These are phyloP conservation scores for Orcinus orca DNA, from an alignment of 2,113 vertebrate genomes.

Conservation along the genomic window DNA sequence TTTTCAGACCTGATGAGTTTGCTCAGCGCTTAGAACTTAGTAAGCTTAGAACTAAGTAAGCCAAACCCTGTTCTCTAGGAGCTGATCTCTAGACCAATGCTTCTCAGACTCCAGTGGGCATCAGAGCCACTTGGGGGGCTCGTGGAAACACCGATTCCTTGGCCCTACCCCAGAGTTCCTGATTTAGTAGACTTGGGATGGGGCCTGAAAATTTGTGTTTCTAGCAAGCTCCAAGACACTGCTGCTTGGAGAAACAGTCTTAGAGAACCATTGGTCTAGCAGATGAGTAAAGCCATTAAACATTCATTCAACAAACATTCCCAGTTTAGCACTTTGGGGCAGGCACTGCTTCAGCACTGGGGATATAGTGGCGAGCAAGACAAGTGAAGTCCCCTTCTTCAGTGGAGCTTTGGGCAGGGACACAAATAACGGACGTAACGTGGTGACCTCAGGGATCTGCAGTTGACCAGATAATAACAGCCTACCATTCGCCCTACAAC, in stretches of 20 bases:
- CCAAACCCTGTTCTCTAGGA: background rate
- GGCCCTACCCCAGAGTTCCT: background rate
- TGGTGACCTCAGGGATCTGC: background rate
- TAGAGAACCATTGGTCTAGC: background rate
- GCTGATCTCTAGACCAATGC: background rate
- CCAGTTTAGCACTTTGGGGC: background rate
- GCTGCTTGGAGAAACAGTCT: background rate
- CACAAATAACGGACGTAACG: background rate
- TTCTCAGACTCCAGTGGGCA: background rate
- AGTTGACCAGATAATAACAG: background rate
- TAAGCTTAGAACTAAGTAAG: background rate
- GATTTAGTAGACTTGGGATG: background rate
- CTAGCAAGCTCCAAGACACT: background rate
- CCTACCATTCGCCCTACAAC: background rate
- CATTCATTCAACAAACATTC: background rate
- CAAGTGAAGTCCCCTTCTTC: background rate
- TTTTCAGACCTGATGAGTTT: background rate
- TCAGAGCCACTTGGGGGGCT: background rate
- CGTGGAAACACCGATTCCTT: background rate
- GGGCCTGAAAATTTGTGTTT: background rate
- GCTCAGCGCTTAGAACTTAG: background rate
- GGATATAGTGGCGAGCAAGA: background rate
- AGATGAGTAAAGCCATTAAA: background rate
- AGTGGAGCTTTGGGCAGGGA: background rate
- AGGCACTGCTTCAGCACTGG: background rate